Evolutionary conservation across 1,140 invertebrate species (phyloP).

Genomic region (Tribolium madens): DNA sequence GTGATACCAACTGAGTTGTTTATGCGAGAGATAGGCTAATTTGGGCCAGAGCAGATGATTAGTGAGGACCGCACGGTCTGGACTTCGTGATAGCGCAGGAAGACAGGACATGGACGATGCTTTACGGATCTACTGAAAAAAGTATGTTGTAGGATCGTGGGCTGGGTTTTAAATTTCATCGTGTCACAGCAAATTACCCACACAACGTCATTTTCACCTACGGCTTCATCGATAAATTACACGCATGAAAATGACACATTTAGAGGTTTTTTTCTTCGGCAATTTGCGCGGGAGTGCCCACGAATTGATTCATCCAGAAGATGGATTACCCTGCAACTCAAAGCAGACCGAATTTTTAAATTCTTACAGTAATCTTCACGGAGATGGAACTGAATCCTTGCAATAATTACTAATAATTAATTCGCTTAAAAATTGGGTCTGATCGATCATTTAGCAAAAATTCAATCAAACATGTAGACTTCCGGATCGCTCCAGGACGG

Average conservation of each 20-base stretch:
- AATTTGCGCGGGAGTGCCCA: conserved; percentile 8
- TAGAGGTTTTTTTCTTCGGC: conserved; percentile 6
- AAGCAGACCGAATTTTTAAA: neutral
- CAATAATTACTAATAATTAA: neutral
- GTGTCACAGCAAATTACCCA: conserved; percentile 1
- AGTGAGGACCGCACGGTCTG: conserved; percentile 47
- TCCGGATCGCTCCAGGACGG: neutral
- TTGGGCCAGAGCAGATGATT: conserved; percentile 57
- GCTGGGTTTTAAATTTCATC: conserved; percentile 25
- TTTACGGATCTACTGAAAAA: conserved; percentile 20
- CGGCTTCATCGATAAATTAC: conserved; percentile 24
- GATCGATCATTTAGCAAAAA: conserved; percentile 26
- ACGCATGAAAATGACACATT: conserved; percentile 23
- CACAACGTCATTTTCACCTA: conserved; percentile 25
- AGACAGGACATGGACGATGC: conserved; percentile 35
- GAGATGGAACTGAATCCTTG: neutral
- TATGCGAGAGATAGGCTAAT: conserved; percentile 62
- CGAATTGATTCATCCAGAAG: neutral
- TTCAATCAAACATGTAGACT: neutral
- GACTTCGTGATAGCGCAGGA: conserved; percentile 29
- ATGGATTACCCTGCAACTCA: neutral
- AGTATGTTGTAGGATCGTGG: conserved; percentile 13
- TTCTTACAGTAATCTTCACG: neutral
- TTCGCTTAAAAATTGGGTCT: neutral
- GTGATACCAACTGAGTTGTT: conserved; percentile 59